phyloP scores from a whole-genome alignment of 2,797 vertebrate species.

The Catharus ustulatus region DNA sequence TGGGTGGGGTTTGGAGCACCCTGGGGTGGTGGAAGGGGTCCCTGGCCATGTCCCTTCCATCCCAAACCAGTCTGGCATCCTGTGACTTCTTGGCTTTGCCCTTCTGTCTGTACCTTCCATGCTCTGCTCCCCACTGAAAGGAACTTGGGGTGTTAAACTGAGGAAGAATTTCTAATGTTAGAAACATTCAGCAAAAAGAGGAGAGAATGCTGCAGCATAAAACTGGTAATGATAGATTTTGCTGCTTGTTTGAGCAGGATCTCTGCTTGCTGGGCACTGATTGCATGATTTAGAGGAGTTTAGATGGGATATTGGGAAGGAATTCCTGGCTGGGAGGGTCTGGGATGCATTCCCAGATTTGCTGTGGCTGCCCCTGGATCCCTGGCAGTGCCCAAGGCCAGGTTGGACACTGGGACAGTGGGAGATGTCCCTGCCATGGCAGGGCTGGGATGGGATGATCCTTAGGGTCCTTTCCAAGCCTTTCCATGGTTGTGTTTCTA shows the following conservation, averaged over 20 bases:
- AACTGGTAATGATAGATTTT: accelerated
- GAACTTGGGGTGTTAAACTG: not conserved
- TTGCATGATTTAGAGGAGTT: not conserved
- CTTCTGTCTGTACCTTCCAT: not conserved
- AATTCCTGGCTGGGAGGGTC: not conserved
- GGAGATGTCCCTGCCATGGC: not conserved
- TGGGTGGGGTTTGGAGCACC: not conserved
- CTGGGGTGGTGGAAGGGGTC: not conserved
- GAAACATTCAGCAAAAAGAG: not conserved
- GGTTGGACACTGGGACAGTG: not conserved
- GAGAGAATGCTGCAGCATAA: not conserved
- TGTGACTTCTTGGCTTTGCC: not conserved
- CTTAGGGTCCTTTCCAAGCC: not conserved
- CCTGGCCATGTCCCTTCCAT: not conserved
- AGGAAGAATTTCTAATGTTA: not conserved
- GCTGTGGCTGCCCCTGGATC: not conserved
- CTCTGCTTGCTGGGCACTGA: not conserved
- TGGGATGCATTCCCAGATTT: not conserved
- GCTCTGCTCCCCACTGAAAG: not conserved
- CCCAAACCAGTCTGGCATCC: accelerated
- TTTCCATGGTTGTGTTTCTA: not conserved
- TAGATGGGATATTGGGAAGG: not conserved
- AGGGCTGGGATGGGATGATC: accelerated
- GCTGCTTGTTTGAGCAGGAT: not conserved
- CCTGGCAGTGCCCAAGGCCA: not conserved